Evolutionary conservation across 2,113 vertebrate genomes (phyloP).

Genomic region (Sclerurus mexicanus): DNA sequence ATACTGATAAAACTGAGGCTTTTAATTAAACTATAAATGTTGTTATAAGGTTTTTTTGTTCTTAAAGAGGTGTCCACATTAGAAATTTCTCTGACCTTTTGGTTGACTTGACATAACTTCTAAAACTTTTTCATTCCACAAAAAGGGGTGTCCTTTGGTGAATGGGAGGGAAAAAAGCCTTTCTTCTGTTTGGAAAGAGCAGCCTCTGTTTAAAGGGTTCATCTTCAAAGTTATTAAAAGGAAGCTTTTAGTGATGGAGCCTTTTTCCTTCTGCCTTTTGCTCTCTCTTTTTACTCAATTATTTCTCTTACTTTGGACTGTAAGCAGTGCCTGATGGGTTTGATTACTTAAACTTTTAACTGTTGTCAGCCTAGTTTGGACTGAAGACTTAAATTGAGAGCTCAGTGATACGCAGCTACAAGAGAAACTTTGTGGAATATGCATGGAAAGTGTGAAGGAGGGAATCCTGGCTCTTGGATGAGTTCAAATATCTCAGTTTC

Average conservation of each 20-base stretch:
- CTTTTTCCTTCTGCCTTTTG: neutral
- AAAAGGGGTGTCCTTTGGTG: neutral
- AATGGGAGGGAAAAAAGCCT: neutral
- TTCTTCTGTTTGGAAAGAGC: neutral
- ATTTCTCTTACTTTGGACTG: neutral
- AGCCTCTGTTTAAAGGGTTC: neutral
- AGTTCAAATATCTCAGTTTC: neutral
- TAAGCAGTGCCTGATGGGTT: neutral
- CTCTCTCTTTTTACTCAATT: neutral
- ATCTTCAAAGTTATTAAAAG: neutral
- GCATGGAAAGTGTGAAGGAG: neutral
- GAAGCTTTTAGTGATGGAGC: neutral
- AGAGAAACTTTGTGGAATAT: neutral
- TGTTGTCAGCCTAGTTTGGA: neutral
- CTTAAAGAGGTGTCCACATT: neutral
- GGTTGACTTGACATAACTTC: neutral
- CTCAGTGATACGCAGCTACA: rapidly evolving
- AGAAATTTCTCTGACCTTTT: neutral
- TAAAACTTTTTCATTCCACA: neutral
- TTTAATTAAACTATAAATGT: neutral
- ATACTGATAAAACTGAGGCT: neutral
- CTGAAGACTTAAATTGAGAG: neutral
- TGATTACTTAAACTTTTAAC: neutral
- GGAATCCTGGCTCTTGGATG: neutral
- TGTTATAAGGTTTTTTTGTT: neutral